These are phyloP conservation scores for Leptinotarsa juncta DNA, from an alignment of 2,888 invertebrate species.

Conservation along the genomic window DNA sequence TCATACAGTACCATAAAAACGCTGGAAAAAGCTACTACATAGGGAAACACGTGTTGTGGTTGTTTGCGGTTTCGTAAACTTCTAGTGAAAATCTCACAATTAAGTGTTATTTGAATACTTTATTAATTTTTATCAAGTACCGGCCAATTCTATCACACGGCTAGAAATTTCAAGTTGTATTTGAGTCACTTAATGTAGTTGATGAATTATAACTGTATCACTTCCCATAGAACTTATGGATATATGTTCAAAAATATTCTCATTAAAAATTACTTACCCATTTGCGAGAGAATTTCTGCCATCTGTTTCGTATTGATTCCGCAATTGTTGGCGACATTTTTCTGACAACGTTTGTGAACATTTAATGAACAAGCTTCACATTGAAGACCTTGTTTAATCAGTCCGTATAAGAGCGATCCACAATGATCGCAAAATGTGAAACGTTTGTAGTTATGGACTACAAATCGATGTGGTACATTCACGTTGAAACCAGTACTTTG, in stretches of 20 bases:
- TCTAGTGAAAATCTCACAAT: too few species aligned
- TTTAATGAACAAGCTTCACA: slow-evolving; percentile 97
- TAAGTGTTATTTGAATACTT: too few species aligned
- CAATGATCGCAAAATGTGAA: slow-evolving; percentile 99
- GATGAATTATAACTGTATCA: neutral
- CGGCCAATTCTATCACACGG: too few species aligned
- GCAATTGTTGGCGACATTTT: slow-evolving; percentile 99
- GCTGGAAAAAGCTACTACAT: too few species aligned
- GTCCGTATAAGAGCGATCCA: slow-evolving; percentile 95
- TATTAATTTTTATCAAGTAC: too few species aligned
- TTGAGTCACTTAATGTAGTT: too few species aligned
- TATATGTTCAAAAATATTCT: neutral
- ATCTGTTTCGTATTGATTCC: slow-evolving; percentile 97
- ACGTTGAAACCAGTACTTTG: slow-evolving; percentile 88
- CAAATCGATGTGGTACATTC: slow-evolving; percentile 97
- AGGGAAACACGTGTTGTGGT: too few species aligned
- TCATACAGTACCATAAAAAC: too few species aligned
- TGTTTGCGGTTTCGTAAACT: too few species aligned
- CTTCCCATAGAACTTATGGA: neutral
- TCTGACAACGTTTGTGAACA: slow-evolving; percentile 98
- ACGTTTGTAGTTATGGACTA: slow-evolving; percentile 95
- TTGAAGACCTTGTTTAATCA: slow-evolving; percentile 95
- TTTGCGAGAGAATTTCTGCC: slow-evolving; percentile 91
- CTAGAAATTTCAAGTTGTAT: too few species aligned
- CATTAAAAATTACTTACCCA: slow-evolving; percentile 73